Percentiles rank a stretch among this genome's conserved stretches.
Conservation (phyloP, 2,888 invertebrate genomes). For the Cerastis leucographa region DNA sequence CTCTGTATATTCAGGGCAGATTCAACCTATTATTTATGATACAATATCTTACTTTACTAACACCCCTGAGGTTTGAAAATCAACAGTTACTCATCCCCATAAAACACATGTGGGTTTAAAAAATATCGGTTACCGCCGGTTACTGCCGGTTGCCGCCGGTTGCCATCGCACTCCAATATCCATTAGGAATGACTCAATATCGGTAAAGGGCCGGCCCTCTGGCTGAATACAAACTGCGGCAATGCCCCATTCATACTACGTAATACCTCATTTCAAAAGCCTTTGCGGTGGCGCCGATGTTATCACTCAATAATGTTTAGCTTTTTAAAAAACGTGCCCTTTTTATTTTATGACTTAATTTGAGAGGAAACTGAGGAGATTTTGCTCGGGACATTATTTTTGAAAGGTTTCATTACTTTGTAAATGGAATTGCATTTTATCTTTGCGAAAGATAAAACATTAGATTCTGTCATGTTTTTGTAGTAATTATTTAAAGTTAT, state of each 20-base stretch:
- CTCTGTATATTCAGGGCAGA: constrained; percentile 44
- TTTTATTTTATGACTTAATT: constrained; percentile 67
- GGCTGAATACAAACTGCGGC: constrained; percentile 84
- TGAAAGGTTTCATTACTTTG: constrained; percentile 22
- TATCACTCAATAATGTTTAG: constrained; percentile 77
- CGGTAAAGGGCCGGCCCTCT: constrained; percentile 74
- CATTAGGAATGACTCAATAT: constrained; percentile 82
- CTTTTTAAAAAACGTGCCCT: constrained; percentile 70
- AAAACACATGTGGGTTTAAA: constrained; percentile 68
- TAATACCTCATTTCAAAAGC: constrained; percentile 82
- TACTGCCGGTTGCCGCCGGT: constrained; percentile 50
- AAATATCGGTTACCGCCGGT: constrained; percentile 67
- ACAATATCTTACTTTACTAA: constrained; percentile 45
- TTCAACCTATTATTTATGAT: constrained; percentile 45
- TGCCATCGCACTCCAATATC: constrained; percentile 71
- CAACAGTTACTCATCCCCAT: constrained; percentile 66
- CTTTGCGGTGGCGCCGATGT: constrained; percentile 75
- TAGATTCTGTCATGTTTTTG: background rate
- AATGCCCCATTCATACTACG: constrained; percentile 75
- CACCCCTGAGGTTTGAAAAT: constrained; percentile 54
- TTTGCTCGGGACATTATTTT: constrained; percentile 37
- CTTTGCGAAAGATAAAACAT: background rate
- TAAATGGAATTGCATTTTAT: background rate
- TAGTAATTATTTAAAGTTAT: background rate
- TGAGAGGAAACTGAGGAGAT: constrained; percentile 26